These are phyloP conservation scores for Delphinus delphis DNA, from an alignment of 2,113 vertebrate genomes.

Conservation along the genomic window DNA sequence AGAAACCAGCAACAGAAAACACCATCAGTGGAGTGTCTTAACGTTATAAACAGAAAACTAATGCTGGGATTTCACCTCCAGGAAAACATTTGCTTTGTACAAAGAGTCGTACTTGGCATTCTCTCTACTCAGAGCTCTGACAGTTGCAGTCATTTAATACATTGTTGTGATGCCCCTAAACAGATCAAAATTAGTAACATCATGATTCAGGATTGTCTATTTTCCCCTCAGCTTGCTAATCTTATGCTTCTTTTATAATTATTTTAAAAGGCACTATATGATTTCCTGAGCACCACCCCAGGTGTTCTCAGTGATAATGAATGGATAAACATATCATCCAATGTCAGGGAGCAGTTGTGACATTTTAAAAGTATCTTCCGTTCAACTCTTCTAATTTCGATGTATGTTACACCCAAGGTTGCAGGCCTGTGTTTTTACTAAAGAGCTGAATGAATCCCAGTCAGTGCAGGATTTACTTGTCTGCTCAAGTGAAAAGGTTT, in stretches of 20 bases:
- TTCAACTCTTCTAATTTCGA: constrained; percentile 86
- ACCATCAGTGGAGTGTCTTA: constrained; percentile 30
- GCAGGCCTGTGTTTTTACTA: constrained; percentile 75
- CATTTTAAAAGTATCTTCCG: constrained; percentile 90
- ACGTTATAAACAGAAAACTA: constrained; percentile 73
- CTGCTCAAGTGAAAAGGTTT: constrained; percentile 76
- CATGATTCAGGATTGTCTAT: constrained; percentile 69
- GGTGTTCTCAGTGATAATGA: constrained; percentile 90
- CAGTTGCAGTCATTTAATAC: constrained; percentile 81
- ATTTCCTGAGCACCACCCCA: constrained; percentile 84
- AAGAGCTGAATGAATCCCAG: constrained; percentile 86
- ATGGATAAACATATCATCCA: constrained; percentile 88
- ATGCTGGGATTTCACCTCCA: constrained; percentile 76
- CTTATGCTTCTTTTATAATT: constrained; percentile 73
- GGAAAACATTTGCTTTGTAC: constrained; percentile 74
- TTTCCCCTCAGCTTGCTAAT: constrained; percentile 73
- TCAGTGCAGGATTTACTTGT: constrained; percentile 85
- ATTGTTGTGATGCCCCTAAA: constrained; percentile 76
- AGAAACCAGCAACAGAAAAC: constrained; percentile 42
- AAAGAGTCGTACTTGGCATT: constrained; percentile 74
- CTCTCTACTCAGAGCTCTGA: constrained; percentile 64
- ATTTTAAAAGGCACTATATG: constrained; percentile 76
- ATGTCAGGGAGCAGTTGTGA: constrained; percentile 85
- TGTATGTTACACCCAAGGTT: constrained; percentile 77
- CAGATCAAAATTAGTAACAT: constrained; percentile 79